Evolutionary conservation across 2,888 invertebrate genomes (phyloP), one percentile per base, ranked within the genome.

Genomic region (Diplolepis rosae): DNA sequence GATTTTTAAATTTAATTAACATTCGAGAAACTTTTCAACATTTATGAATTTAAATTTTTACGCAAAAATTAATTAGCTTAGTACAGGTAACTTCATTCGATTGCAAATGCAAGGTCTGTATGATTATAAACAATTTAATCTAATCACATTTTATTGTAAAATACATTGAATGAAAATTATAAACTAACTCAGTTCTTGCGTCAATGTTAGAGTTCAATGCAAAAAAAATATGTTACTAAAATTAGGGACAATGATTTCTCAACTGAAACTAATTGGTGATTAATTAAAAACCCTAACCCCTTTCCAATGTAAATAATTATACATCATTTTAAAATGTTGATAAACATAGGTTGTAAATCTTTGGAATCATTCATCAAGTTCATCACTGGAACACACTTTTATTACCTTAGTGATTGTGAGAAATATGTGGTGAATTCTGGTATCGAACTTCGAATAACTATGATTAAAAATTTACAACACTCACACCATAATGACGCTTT

Each of bases 91-190:
- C 56, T 56, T 56, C 35, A 22, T 56, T 56, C 22, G 4, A 56
- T 0, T 15, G 13, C 22, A 32, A 9, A 35, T 5, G 32, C 56
- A 35, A 56, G 56, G 32, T 56, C 56, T 1, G 35, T 32, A 32
- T 35, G 56, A 56, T 22, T 35, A 22, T 56, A 32, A 32, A 56
- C 35, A 35, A 56, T 56, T 35, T 56, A 35, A 56, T 56, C 22
- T 56, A 35, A 35, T 56, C 35, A 32, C 13, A 35, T 15, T 56
- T 32, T 22, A 15, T 56, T 32, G 32, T 56, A 56, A 35, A 56
- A 11, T 32, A 11, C 35, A 32, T 35, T 56, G 13, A 56, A 32
- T 22, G 22, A 9, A 11, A 56, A 56, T 56, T 56, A 35, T 56
- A 35, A 35, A 30, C 22, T 56, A 32, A 24, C 18, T 45, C 45